Evolutionary conservation across 2,113 vertebrate species (phyloP), one percentile per base, ranked within the genome.

Genomic region (Cariama cristata): DNA sequence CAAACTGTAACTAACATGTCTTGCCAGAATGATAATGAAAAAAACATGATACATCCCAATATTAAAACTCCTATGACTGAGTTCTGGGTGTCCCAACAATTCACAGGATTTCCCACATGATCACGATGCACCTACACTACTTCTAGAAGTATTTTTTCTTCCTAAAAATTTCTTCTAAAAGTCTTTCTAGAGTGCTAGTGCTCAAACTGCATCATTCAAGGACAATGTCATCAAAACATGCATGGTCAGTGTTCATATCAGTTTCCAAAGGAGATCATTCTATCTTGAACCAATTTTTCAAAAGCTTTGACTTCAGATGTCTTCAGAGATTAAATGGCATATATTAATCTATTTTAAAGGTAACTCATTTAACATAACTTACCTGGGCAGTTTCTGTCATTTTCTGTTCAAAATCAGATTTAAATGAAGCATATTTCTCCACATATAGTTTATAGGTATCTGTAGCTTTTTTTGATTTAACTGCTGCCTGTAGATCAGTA

Each of bases 381-480:
- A 99, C 99, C 99, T 99, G 99, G 81, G 99, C 98, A 27, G 99
- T 99, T 98, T 99, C 99, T 86, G 99, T 98, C 99, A 99, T 99
- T 98, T 99, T 99, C 97, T 99, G 99, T 94, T 99, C 99, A 98
- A 99, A 99, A 97, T 99, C 99, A 19, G 99, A 98, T 98, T 99
- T 99, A 58, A 99, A 98, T 26, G 98, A 90, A 91, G 99, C 99
- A 26, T 99, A 99, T 95, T 99, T 99, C 97, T 99, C 99, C 96
- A 99, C 99, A 50, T 98, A 99, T 1, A 99, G 97, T 97, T 99
- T 99, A 97, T 99, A 99, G 50, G 98, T 97, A 97, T 99, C 99
- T 88, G 99, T 99, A 96, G 99, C 99, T 98, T 99, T 99, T 98
- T 99, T 99, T 95, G 99, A 98, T 98, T 99, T 99, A 96, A 99